These are phyloP conservation scores for Drosophila nr. fundita DNA, from an alignment of 2,888 invertebrate species.

Conservation along the genomic window DNA sequence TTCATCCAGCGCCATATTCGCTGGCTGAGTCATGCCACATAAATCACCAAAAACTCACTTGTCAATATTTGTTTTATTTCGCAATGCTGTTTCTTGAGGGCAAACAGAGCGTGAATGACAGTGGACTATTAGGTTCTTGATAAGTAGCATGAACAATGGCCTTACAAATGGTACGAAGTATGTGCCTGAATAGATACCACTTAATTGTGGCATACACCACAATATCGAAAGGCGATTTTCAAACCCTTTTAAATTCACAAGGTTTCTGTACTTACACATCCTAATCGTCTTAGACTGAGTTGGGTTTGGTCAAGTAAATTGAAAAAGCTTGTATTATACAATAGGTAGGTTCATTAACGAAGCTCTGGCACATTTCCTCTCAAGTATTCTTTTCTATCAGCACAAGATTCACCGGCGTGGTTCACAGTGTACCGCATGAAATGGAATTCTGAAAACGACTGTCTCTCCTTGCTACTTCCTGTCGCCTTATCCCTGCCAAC, in stretches of 20 bases:
- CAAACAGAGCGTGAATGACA: conserved; percentile 52
- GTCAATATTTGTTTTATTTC: conserved; percentile 77
- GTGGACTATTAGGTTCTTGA: conserved; percentile 7
- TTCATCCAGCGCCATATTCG: conserved; percentile 37
- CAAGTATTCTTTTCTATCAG: neutral
- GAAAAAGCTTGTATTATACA: neutral
- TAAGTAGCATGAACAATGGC: neutral
- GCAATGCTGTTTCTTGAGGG: conserved; percentile 28
- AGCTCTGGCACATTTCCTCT: neutral
- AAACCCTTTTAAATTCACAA: neutral
- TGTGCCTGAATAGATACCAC: neutral
- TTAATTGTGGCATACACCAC: neutral
- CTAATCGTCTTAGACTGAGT: conserved; percentile 18
- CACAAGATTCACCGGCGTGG: neutral
- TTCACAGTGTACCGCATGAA: conserved; percentile 12
- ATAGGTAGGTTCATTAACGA: neutral
- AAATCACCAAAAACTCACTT: conserved; percentile 70
- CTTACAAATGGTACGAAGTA: neutral
- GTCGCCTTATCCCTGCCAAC: conserved; percentile 21
- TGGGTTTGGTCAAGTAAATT: neutral
- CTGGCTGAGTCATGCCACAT: conserved; percentile 69
- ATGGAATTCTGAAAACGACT: conserved; percentile 12
- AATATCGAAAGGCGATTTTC: neutral
- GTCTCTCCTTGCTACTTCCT: neutral
- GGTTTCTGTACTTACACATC: conserved; percentile 3